A percentile compares a stretch with the other conserved stretches of the same genome.
These are phyloP conservation scores for Abscondita cerata DNA, from an alignment of 2,888 invertebrate genomes.

Conservation along the genomic window DNA sequence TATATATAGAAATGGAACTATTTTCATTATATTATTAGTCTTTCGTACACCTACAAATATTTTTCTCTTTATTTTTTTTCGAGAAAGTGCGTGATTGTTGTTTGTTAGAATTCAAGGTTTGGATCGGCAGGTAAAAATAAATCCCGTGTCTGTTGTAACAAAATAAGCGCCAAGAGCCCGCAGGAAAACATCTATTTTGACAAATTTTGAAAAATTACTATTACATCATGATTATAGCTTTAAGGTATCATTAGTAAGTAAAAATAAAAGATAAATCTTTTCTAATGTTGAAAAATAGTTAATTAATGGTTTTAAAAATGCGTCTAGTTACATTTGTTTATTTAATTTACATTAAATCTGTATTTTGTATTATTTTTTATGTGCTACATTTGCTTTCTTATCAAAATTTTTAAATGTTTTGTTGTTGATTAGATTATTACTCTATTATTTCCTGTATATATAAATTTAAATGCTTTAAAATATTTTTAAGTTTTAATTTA, in stretches of 20 bases:
- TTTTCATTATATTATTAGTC: background rate
- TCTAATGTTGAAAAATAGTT: background rate
- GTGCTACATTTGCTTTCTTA: no score
- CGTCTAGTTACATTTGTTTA: no score
- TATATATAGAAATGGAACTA: background rate
- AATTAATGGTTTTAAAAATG: background rate
- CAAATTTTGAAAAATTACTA: conserved; percentile 12
- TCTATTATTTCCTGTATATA: no score
- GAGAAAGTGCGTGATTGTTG: background rate
- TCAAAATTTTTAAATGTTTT: no score
- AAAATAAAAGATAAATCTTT: conserved; percentile 8
- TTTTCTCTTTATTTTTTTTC: conserved; percentile 6
- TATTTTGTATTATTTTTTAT: no score
- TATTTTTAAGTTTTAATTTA: no score
- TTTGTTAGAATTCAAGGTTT: conserved; percentile 8
- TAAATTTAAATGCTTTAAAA: no score
- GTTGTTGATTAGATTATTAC: no score
- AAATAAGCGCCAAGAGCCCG: conserved; percentile 8
- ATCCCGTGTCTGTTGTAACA: conserved; percentile 10
- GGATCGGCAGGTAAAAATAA: conserved; percentile 8
- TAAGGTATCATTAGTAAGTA: conserved; percentile 7
- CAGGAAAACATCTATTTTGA: conserved; percentile 7
- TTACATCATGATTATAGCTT: conserved; percentile 13
- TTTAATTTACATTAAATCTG: no score
- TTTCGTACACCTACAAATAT: conserved; percentile 1